phyloP scores from a whole-genome alignment of 2,113 vertebrate genomes.

The Ictalurus punctatus region DNA sequence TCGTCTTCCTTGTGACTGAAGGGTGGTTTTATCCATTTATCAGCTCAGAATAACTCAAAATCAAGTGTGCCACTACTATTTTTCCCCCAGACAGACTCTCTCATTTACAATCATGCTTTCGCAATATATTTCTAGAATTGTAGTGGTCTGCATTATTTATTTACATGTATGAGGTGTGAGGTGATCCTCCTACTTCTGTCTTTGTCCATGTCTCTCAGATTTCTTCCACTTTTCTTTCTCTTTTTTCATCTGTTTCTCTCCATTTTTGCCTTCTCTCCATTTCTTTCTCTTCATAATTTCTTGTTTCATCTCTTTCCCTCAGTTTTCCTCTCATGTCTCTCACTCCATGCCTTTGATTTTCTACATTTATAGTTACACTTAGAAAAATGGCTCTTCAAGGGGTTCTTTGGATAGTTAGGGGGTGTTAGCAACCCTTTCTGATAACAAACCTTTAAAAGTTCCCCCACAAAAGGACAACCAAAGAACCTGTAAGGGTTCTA shows the following conservation, averaged over 20 bases:
- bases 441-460: neutral
- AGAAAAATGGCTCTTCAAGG: neutral
- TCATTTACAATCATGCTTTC: neutral
- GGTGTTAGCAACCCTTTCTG: neutral
- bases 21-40: slow-evolving; percentile 57
- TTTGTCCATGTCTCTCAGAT: neutral
- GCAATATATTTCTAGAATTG: neutral
- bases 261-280: neutral
- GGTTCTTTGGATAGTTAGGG: neutral
- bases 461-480: neutral
- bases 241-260: neutral
- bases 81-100: neutral
- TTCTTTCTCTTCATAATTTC: neutral
- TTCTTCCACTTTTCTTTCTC: neutral
- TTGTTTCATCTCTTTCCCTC: neutral
- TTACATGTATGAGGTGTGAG: neutral
- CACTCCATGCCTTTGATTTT: neutral
- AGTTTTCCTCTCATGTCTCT: neutral
- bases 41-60: slow-evolving; percentile 16
- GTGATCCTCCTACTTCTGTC: neutral
- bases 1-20: slow-evolving; percentile 76
- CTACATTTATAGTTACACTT: neutral
- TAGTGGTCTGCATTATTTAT: neutral
- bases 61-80: neutral
- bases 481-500: neutral